Base-by-base conservation (phyloP, 2,113 vertebrate species). In the Oreochromis spilurus region DNA sequence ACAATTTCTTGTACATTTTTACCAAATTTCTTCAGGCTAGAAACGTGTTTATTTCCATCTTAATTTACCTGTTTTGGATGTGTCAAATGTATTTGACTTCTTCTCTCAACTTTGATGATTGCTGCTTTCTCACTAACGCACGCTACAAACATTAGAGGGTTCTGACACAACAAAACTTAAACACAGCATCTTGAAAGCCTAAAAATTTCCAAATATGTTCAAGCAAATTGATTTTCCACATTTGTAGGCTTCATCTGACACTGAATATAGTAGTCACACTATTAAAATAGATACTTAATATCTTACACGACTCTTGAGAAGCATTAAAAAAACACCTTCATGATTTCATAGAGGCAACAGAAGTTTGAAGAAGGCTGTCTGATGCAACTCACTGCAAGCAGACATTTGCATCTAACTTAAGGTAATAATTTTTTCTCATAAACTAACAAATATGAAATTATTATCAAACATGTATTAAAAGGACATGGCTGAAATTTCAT, bases 341-440 rank as follows among this genome's bases (percentile, higher is more conserved):
- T 31, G 24, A 75, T 29, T 29, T 50, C 43, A 75, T 19, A 29
- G 70, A 0, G 4, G 9, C 70, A 19, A 26, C 0, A 31, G 43
- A 50, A 29, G 16, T 75, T 29, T 75, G 1, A 75, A 29, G 0
- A 24, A 55, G 13, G 24, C n/a, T 53, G 9, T 62, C 1, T 70
- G 87, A 91, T 81, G 88, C 77, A 92, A 89, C 78, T 60, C n/a
- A 14, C 4, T 43, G 90, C 48, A 91, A 91, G 80, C 62, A 82
- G 78, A 77, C 14, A 38, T 83, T 34, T 57, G n/a, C 57, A 5
- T 84, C 29, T 55, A 14, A 54, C 6, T 50, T 53, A 7, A 81
- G n/a, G 31, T 72, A 53, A 55, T 70, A 34, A 2, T 57, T 4
- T 75, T 84, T 57, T n/a, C 21, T 12, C 52, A 16, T 29, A 9